phyloP scores from a whole-genome alignment of 2,113 vertebrate species.

The Casuarius casuarius region DNA sequence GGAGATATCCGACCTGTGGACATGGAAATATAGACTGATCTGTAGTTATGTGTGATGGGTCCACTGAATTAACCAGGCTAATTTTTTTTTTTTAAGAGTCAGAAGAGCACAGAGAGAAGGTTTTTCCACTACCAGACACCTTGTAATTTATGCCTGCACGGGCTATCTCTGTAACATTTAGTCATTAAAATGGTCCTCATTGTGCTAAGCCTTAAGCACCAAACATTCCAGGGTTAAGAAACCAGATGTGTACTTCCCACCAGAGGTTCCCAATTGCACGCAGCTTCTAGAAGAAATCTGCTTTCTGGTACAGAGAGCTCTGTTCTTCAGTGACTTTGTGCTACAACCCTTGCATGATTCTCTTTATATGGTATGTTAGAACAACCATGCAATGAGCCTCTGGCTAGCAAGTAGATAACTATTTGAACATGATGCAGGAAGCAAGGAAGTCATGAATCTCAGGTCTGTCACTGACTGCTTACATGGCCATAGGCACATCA shows the following conservation, averaged over 20 bases:
- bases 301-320: conserved; percentile 56
- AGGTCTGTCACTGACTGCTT: conserved; percentile 39
- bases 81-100: conserved; percentile 14
- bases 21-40: conserved; percentile 89
- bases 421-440: conserved; percentile 32
- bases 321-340: conserved; percentile 62
- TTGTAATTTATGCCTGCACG: conserved; percentile 66
- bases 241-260: conserved; percentile 51
- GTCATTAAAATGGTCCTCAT: conserved; percentile 61
- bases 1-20: conserved; percentile 93
- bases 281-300: conserved; percentile 65
- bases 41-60: not conserved
- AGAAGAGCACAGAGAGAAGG: conserved; percentile 29
- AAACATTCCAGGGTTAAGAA: conserved; percentile 70
- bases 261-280: conserved; percentile 48
- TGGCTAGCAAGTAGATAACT: conserved; percentile 12
- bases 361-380: conserved; percentile 38
- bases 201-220: conserved; percentile 73
- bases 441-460: conserved; percentile 26
- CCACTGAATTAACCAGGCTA: conserved; percentile 46
- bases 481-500: not conserved
- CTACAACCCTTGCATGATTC: conserved; percentile 67
- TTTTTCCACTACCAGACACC: conserved; percentile 47
- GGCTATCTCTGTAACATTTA: conserved; percentile 64
- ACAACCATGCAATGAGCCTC: conserved; percentile 27